Conservation (phyloP, 2,888 invertebrate genomes). For the Rhagophthalmus giganteus region DNA sequence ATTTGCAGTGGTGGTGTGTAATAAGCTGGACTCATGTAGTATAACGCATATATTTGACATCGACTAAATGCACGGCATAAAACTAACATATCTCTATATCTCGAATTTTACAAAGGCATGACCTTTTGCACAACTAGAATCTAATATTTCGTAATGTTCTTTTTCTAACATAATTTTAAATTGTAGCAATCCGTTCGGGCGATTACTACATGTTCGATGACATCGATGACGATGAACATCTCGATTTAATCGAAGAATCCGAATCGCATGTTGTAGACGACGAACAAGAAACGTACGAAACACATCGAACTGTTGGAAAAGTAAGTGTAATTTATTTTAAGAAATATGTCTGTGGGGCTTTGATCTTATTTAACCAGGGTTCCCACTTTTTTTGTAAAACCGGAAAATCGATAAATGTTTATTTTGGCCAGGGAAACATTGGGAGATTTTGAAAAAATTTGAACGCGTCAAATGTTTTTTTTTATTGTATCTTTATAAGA, state of each 20-base stretch:
- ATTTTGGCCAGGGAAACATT: too few species aligned
- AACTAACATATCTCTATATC: background rate
- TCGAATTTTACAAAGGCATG: background rate
- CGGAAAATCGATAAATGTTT: slow-evolving; percentile 28
- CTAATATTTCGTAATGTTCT: too few species aligned
- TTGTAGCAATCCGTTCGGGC: slow-evolving; percentile 90
- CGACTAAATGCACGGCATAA: background rate
- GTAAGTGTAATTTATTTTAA: too few species aligned
- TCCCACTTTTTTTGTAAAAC: too few species aligned
- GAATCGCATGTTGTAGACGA: too few species aligned
- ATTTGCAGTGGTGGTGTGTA: slow-evolving; percentile 11
- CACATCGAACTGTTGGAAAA: too few species aligned
- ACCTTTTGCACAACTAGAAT: background rate
- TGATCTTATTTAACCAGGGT: too few species aligned
- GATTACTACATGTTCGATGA: slow-evolving; percentile 99
- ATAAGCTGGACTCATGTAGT: background rate
- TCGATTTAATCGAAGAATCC: slow-evolving; percentile 64
- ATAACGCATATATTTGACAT: background rate
- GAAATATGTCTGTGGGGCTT: too few species aligned
- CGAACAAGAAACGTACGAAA: too few species aligned
- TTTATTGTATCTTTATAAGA: too few species aligned
- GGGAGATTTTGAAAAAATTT: too few species aligned
- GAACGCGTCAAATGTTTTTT: too few species aligned
- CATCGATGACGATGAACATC: slow-evolving; percentile 75
- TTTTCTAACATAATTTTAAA: background rate